These are phyloP conservation scores for Glyphotaelius pellucidus DNA, from an alignment of 2,888 invertebrate species.

Conservation along the genomic window DNA sequence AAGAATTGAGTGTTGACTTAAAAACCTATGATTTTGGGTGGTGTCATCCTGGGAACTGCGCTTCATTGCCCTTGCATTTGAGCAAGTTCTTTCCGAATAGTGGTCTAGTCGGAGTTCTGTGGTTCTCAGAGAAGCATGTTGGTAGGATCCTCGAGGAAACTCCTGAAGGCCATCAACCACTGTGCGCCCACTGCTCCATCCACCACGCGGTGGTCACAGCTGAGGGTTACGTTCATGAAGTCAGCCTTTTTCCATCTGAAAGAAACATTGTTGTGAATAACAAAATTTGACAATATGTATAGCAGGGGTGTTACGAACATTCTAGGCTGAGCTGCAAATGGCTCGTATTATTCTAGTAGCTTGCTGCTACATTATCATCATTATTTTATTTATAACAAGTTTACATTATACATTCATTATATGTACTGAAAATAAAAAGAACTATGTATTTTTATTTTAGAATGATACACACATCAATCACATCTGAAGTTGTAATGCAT, in stretches of 20 bases:
- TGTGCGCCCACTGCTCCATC: slow-evolving; percentile 98
- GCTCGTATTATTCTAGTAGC: no score
- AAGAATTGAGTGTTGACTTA: neutral
- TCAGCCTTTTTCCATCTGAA: slow-evolving; percentile 84
- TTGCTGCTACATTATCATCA: no score
- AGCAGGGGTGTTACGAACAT: no score
- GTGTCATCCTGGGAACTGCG: neutral
- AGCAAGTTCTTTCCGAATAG: neutral
- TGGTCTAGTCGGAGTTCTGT: neutral
- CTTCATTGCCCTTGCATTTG: slow-evolving; percentile 3
- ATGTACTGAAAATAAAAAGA: no score
- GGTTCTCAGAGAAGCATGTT: slow-evolving; percentile 89
- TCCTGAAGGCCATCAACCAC: slow-evolving; percentile 94
- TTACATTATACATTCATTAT: no score
- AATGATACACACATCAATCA: no score
- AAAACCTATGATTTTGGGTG: neutral
- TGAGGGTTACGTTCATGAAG: slow-evolving; percentile 93
- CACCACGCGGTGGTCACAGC: slow-evolving; percentile 97
- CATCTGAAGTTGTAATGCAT: no score
- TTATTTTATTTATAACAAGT: no score
- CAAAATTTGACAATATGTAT: slow-evolving; percentile 52
- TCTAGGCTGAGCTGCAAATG: no score
- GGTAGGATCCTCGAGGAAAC: slow-evolving; percentile 93
- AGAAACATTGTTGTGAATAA: slow-evolving; percentile 60
- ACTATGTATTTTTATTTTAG: no score